A percentile compares a stretch with the other conserved stretches of the same genome.
phyloP scores from a whole-genome alignment of 2,113 vertebrate genomes.

The Archilochus colubris region DNA sequence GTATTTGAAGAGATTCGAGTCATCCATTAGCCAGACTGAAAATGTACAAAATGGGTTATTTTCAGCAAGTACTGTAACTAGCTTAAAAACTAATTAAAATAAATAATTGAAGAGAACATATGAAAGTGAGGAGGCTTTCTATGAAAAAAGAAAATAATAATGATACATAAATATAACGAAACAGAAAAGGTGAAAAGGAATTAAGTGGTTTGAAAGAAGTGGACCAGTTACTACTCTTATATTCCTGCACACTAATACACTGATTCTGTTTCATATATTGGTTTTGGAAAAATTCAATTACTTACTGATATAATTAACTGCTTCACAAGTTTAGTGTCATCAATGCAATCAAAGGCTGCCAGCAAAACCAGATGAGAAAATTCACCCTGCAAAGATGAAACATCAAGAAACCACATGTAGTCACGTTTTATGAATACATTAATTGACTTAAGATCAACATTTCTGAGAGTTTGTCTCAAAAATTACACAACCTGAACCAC shows the following conservation, averaged over 20 bases:
- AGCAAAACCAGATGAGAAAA: conserved; percentile 91
- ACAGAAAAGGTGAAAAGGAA: not conserved
- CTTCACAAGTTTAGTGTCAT: conserved; percentile 95
- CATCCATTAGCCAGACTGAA: not conserved
- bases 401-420: not conserved
- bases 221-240: not conserved
- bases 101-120: not conserved
- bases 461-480: not conserved
- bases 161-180: not conserved
- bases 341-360: conserved; percentile 93
- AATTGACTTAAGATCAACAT: not conserved
- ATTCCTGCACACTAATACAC: not conserved
- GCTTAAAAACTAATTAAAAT: not conserved
- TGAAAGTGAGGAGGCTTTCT: not conserved
- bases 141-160: not conserved
- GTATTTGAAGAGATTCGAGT: not conserved
- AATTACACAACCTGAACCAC: not conserved
- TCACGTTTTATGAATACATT: not conserved
- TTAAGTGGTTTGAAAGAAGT: not conserved
- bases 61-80: not conserved
- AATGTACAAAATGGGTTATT: not conserved
- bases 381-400: conserved; percentile 83
- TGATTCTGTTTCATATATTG: not conserved
- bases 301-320: conserved; percentile 92
- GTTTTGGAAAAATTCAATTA: conserved; percentile 20